A percentile compares a stretch with the other conserved stretches of the same genome.
Evolutionary conservation across 2,888 invertebrate species (phyloP).

Genomic region (Mimumesa dahlbomi): DNA sequence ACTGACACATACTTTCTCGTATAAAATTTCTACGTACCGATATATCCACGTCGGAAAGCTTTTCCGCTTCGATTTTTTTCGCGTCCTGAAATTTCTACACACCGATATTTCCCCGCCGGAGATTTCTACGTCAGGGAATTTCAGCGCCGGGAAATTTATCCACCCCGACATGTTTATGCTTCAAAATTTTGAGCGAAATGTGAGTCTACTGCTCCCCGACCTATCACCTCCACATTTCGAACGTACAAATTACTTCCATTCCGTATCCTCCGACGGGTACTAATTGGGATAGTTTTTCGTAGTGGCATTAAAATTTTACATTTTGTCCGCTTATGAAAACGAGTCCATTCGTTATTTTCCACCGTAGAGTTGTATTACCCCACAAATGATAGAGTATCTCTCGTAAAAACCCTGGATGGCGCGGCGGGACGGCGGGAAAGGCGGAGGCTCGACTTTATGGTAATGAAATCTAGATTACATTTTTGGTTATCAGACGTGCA

Average conservation of each 20-base stretch:
- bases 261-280: conserved; percentile 21
- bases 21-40: too few species aligned
- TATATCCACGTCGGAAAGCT: too few species aligned
- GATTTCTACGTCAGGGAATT: conserved; percentile 1
- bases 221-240: too few species aligned
- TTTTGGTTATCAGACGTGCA: conserved; percentile 50
- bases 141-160: background rate
- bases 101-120: conserved; percentile 4
- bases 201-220: too few species aligned
- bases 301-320: conserved; percentile 41
- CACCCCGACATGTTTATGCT: background rate
- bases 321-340: conserved; percentile 14
- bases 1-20: too few species aligned
- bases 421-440: background rate
- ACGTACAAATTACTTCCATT: too few species aligned
- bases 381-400: conserved; percentile 51
- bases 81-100: too few species aligned
- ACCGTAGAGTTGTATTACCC: conserved; percentile 45
- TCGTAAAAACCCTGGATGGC: conserved; percentile 26
- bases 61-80: too few species aligned
- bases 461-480: conserved; percentile 65
- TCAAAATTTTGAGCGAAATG: background rate
- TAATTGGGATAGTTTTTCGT: background rate
- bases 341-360: conserved; percentile 33
- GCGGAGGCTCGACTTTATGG: conserved; percentile 45